Evolutionary conservation across 1,140 invertebrate species (phyloP), one percentile per base, ranked within the genome.

Genomic region (Grapholita molesta): DNA sequence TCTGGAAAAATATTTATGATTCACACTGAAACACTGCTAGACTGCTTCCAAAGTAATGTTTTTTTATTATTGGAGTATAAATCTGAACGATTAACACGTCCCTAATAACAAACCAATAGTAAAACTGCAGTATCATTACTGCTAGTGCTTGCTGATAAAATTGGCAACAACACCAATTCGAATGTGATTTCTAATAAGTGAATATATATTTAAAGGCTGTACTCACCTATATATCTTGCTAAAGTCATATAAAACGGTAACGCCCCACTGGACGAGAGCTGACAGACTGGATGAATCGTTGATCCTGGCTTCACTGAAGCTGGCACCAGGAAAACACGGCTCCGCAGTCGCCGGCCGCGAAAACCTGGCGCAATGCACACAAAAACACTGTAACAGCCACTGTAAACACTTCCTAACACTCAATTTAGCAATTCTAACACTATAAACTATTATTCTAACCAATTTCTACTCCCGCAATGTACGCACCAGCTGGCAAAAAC

Each of bases 241-340:
- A 95, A 95, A 96, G 95, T 95, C 95, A 96, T 95, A 96, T 96
- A 96, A 96, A 95, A 95, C 94, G 94, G 94, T 96, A 95, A 94
- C 95, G 95, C 95, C 95, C 95, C 94, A 92, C 92, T 95, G 95
- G 95, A 96, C 95, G 95, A 89, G 86, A 91, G 85, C 88, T 86
- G 85, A 78, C 85, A 82, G 86, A 87, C 83, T 84, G 88, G 91
- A 92, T 90, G 83, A 92, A 92, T 89, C 85, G 82, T 85, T 81
- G 84, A 86, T 89, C 85, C 88, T 83, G 75, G 79, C 75, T 88
- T 85, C 83, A 70, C 76, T 71, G 78, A 81, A 86, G 86, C 85
- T 84, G 82, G 82, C 84, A 85, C 79, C 84, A 86, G 79, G 75
- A 78, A 79, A 85, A 78, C 80, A 82, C 73, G 33, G 69, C 70